Percentiles rank a stretch among this genome's conserved stretches.
These are phyloP conservation scores for Caenorhabditis angaria DNA, from an alignment of 2,888 invertebrate genomes.

Conservation along the genomic window DNA sequence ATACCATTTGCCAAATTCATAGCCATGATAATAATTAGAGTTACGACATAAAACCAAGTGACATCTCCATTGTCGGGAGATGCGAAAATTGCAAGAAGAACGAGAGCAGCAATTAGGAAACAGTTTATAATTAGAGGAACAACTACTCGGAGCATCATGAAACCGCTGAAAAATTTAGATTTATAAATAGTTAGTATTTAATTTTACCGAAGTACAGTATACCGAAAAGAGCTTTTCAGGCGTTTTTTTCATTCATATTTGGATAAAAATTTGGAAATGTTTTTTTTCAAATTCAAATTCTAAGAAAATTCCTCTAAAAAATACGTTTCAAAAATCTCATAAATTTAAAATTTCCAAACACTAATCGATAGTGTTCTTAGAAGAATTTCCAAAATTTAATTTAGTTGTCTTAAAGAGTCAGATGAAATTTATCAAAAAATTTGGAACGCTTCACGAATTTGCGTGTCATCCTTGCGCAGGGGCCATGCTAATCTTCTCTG, in stretches of 20 bases:
- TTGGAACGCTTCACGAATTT: slow-evolving; percentile 87
- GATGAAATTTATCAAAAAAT: slow-evolving; percentile 73
- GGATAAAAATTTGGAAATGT: no score
- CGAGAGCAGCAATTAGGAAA: slow-evolving; percentile 73
- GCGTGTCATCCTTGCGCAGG: slow-evolving; percentile 92
- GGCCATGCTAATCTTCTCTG: slow-evolving; percentile 92
- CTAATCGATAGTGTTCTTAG: no score
- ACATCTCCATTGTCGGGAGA: slow-evolving; percentile 71
- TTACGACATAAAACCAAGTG: slow-evolving; percentile 73
- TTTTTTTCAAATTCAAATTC: no score
- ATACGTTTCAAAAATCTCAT: no score
- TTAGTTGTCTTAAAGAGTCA: no score
- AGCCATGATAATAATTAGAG: slow-evolving; percentile 74
- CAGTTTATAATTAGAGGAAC: slow-evolving; percentile 66
- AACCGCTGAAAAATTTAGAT: slow-evolving; percentile 82
- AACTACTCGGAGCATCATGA: slow-evolving; percentile 86
- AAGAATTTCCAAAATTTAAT: background rate
- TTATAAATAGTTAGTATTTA: no score
- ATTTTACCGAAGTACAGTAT: no score
- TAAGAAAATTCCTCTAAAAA: no score
- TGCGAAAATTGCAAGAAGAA: slow-evolving; percentile 74
- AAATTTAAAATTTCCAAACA: no score
- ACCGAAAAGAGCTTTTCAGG: no score
- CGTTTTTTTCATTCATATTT: no score
- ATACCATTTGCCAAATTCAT: slow-evolving; percentile 85